Evolutionary conservation across 2,797 vertebrate genomes (phyloP).

Genomic region (Tapirus indicus): DNA sequence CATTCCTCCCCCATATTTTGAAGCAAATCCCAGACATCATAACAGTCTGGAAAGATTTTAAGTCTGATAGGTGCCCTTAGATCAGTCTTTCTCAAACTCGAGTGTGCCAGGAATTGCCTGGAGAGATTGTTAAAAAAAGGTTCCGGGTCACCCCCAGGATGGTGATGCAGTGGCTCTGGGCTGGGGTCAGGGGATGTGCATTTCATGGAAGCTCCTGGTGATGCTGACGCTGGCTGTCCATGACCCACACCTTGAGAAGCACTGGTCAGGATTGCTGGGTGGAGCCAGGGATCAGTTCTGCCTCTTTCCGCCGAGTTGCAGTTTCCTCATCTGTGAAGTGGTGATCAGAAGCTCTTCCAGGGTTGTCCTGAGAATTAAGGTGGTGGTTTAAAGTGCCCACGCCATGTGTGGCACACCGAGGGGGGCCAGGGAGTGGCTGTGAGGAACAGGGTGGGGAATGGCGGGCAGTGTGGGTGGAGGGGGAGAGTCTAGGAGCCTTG

Average conservation of each 20-base stretch:
- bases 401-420: neutral
- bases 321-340: neutral
- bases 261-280: neutral
- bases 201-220: rapidly evolving
- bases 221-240: neutral
- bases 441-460: neutral
- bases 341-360: neutral
- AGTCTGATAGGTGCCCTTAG: neutral
- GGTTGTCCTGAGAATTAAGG: neutral
- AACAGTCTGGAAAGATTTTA: neutral
- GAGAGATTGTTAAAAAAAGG: neutral
- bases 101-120: neutral
- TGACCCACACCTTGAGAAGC: neutral
- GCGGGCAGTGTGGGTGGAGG: neutral
- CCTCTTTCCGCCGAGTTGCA: neutral
- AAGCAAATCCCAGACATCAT: neutral
- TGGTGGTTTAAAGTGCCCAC: neutral
- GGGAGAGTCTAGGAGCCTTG: neutral
- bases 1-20: neutral
- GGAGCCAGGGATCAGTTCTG: neutral
- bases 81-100: neutral
- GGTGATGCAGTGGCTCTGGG: neutral
- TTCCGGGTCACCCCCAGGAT: neutral
- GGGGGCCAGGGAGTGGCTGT: neutral
- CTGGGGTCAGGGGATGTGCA: neutral